phyloP scores from a whole-genome alignment of 2,797 vertebrate genomes.

The Spinibarbus caldwelli region DNA sequence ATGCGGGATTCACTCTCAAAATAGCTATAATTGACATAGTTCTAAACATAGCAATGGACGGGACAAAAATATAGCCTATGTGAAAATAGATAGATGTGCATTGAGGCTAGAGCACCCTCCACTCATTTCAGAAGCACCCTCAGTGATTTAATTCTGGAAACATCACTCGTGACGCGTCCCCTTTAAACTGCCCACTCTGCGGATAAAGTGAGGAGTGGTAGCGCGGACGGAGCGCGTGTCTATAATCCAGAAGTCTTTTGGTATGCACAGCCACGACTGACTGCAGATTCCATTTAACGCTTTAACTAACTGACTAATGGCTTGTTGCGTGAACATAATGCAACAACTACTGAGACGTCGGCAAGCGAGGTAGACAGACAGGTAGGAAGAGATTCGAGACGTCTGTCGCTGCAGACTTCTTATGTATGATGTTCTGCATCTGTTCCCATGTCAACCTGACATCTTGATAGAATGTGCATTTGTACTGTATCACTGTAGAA shows the following conservation, averaged over 20 bases:
- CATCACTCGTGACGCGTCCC: conserved; percentile 59
- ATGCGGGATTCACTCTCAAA: neutral
- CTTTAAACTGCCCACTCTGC: conserved; percentile 83
- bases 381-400: conserved; percentile 40
- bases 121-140: neutral
- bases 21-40: neutral
- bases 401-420: conserved; percentile 22
- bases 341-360: conserved; percentile 33
- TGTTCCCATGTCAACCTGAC: conserved; percentile 22
- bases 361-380: conserved; percentile 35
- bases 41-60: neutral
- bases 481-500: neutral
- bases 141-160: neutral
- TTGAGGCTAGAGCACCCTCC: neutral
- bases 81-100: neutral
- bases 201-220: conserved; percentile 83
- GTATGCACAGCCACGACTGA: conserved; percentile 88
- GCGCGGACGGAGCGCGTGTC: conserved; percentile 71
- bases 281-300: conserved; percentile 86
- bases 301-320: conserved; percentile 71
- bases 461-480: neutral
- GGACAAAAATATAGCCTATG: neutral
- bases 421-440: conserved; percentile 11
- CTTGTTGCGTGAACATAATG: conserved; percentile 58
- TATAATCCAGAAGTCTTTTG: conserved; percentile 71